Conservation (phyloP, 2,888 invertebrate genomes). For the Sussaba pulchella region DNA sequence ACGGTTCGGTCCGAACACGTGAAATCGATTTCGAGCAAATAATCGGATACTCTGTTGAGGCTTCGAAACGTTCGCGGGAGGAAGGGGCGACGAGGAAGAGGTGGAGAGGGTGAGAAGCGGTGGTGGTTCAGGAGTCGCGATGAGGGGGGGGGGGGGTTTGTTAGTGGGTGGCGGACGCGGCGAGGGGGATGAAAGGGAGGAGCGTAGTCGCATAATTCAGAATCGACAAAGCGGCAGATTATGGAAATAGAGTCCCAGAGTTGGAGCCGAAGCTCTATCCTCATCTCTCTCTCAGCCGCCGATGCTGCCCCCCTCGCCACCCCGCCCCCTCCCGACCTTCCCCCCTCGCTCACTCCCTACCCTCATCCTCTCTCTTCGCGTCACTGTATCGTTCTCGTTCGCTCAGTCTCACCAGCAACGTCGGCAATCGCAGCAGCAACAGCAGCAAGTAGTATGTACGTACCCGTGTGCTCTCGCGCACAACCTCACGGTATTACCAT, state of each 20-base stretch:
- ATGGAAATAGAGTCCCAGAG: constrained; percentile 84
- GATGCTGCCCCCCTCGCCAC: constrained; percentile 37
- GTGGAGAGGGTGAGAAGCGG: constrained; percentile 34
- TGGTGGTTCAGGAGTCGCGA: constrained; percentile 56
- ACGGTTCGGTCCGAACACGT: constrained; percentile 79
- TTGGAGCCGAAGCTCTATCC: constrained; percentile 75
- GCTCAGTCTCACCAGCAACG: constrained; percentile 43
- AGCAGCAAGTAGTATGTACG: constrained; percentile 41
- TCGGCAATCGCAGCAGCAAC: constrained; percentile 36
- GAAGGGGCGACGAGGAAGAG: constrained; percentile 25
- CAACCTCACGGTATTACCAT: constrained; percentile 80
- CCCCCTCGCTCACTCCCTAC: constrained; percentile 66
- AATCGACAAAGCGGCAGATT: constrained; percentile 84
- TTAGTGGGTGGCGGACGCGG: constrained; percentile 58
- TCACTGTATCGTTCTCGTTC: constrained; percentile 27
- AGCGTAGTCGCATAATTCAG: constrained; percentile 83
- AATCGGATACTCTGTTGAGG: constrained; percentile 82
- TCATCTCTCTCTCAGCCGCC: constrained; percentile 66
- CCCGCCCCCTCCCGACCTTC: constrained; percentile 62
- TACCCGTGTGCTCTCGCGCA: constrained; percentile 55
- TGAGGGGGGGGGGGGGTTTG: constrained; percentile 67
- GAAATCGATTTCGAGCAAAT: constrained; percentile 84
- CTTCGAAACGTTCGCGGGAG: constrained; percentile 56
- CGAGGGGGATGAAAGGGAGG: constrained; percentile 65
- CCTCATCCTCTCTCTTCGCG: constrained; percentile 62